A percentile compares a stretch with the other conserved stretches of the same genome.
Conservation (phyloP, 2,888 invertebrate species). For the Microchrysa polita region DNA sequence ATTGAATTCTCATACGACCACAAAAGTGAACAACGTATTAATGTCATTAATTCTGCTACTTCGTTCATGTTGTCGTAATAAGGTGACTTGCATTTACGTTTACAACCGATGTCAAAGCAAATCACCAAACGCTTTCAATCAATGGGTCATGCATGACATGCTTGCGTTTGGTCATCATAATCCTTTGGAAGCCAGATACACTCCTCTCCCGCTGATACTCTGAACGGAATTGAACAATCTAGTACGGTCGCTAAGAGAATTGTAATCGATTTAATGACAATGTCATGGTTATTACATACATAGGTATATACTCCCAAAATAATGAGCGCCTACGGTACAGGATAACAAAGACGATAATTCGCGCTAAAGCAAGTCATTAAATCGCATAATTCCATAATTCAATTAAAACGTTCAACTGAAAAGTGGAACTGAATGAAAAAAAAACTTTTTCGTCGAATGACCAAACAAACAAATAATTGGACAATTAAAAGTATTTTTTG, state of each 20-base stretch:
- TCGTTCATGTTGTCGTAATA: too few species aligned
- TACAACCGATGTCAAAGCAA: too few species aligned
- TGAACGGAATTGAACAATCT: background rate
- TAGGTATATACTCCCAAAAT: too few species aligned
- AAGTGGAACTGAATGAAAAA: background rate
- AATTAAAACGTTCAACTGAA: slow-evolving; percentile 22
- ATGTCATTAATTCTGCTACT: background rate
- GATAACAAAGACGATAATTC: slow-evolving; percentile 18
- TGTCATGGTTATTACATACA: slow-evolving; percentile 32
- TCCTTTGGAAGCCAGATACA: background rate
- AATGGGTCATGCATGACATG: background rate
- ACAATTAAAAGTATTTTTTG: slow-evolving; percentile 20
- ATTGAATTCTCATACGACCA: background rate
- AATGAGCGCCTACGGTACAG: slow-evolving; percentile 28
- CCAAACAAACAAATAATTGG: slow-evolving; percentile 26
- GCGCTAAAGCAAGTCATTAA: slow-evolving; percentile 5
- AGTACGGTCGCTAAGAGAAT: background rate
- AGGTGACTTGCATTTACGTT: too few species aligned
- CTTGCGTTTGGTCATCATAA: slow-evolving; percentile 1
- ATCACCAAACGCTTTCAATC: too few species aligned
- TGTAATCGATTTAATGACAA: slow-evolving; percentile 27
- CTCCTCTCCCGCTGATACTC: too few species aligned
- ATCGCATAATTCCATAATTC: slow-evolving; percentile 25
- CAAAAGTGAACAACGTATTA: background rate
- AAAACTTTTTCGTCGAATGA: background rate